phyloP scores from a whole-genome alignment of 2,797 vertebrate species.

The Gymnothorax reevesii region DNA sequence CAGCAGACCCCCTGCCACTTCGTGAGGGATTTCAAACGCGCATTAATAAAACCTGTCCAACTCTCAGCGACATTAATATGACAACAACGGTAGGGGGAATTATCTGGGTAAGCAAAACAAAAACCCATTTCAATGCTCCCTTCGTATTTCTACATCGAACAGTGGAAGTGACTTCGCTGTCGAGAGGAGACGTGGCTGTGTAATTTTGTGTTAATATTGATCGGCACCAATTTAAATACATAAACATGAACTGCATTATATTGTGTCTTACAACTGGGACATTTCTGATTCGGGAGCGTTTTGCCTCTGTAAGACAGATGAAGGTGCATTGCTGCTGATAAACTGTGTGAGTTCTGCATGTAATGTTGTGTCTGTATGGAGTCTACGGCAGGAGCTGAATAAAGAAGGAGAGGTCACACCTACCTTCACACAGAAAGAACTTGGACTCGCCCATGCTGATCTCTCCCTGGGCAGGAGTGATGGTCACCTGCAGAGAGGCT shows the following conservation, averaged over 20 bases:
- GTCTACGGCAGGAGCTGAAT: background rate
- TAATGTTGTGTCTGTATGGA: no score
- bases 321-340: background rate
- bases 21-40: background rate
- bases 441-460: slow-evolving; percentile 97
- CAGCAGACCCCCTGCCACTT: background rate
- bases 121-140: background rate
- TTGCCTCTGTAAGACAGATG: background rate
- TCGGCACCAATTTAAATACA: background rate
- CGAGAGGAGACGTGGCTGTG: background rate
- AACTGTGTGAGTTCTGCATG: no score
- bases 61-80: background rate
- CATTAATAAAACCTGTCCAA: background rate
- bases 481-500: slow-evolving; percentile 94
- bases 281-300: background rate
- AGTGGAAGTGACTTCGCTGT: no score
- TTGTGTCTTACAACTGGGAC: background rate
- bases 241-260: background rate
- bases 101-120: no score
- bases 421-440: slow-evolving; percentile 97
- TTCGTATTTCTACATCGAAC: background rate
- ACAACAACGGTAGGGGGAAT: background rate
- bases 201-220: background rate
- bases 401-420: slow-evolving; percentile 38
- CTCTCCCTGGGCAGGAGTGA: slow-evolving; percentile 90